Evolutionary conservation across 2,113 vertebrate genomes (phyloP).

Genomic region (Leuciscus idus): DNA sequence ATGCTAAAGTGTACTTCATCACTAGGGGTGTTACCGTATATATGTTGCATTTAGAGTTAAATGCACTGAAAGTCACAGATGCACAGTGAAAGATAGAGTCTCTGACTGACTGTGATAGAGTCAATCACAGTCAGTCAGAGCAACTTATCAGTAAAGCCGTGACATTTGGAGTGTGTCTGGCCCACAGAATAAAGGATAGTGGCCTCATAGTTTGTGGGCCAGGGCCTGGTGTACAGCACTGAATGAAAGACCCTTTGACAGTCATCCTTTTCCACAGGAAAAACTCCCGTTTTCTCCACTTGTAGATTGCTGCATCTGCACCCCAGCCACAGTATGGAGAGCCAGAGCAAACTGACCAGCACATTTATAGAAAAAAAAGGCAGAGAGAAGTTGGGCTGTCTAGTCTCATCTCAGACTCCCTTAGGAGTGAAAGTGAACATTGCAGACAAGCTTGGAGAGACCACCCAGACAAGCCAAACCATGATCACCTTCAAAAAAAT

Average conservation of each 20-base stretch:
- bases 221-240: constrained; percentile 38
- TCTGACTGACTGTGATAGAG: not conserved
- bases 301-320: constrained; percentile 55
- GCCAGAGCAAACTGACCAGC: constrained; percentile 62
- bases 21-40: not conserved
- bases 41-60: not conserved
- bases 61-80: not conserved
- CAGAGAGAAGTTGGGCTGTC: constrained; percentile 27
- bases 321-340: constrained; percentile 58
- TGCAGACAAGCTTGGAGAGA: constrained; percentile 13
- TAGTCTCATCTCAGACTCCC: constrained; percentile 34
- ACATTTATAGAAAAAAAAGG: constrained; percentile 49
- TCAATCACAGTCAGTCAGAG: not conserved
- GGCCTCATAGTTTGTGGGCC: constrained; percentile 18
- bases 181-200: constrained; percentile 23
- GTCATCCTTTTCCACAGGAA: constrained; percentile 55
- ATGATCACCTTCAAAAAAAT: not conserved
- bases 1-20: too few species aligned
- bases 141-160: not conserved
- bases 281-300: not conserved
- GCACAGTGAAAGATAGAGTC: not conserved
- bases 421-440: constrained; percentile 10
- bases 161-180: not conserved
- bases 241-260: constrained; percentile 63
- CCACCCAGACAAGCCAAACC: constrained; percentile 35